Base-by-base conservation (phyloP, 2,888 invertebrate species). In the Cactoblastis cactorum region DNA sequence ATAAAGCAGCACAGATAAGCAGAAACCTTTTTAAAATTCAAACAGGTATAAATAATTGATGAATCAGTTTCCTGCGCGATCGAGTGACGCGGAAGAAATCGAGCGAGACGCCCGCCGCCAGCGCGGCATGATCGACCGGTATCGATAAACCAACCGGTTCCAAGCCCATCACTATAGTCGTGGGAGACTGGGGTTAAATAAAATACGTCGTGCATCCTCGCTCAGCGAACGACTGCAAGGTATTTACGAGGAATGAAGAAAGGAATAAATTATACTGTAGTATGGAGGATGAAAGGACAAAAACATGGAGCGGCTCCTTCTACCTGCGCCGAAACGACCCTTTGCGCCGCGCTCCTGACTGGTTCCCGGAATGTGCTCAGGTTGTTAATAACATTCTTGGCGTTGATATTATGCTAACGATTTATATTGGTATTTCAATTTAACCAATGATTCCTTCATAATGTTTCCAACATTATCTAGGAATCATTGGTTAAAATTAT, bases 31-130 rank as follows among this genome's bases (percentile, higher is more conserved):
- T 71, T 71, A 63, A 71, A 78, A 78, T 71, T 71, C 73, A 77
- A 77, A 65, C 58, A 58, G 62, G 64, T 71, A 77, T 77, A 76
- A 77, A 79, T 80, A 80, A 82, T 79, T 76, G 74, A 82, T 80
- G 74, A 77, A 74, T 75, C 69, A 64, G 62, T 58, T 58, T 63
- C 53, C 63, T 62, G 68, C 65, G 65, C 63, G 65, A 68, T 65
- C 62, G 67, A 62, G 57, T 70, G 71, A 71, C 65, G 73, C 74
- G 79, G 78, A 80, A 78, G 75, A 77, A 80, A 79, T 79, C 77
- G 72, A 77, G 74, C 75, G 73, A 72, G 69, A 74, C 74, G 67
- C 14, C 37, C 15, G 38, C 22, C 59, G 65, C 69, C 68, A 64
- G 64, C 63, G 66, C 69, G 71, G 71, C 69, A 73, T 66, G 15